A percentile compares a stretch with the other conserved stretches of the same genome.
Evolutionary conservation across 2,888 invertebrate genomes (phyloP).

Genomic region (Microctonus aethiopoides): DNA sequence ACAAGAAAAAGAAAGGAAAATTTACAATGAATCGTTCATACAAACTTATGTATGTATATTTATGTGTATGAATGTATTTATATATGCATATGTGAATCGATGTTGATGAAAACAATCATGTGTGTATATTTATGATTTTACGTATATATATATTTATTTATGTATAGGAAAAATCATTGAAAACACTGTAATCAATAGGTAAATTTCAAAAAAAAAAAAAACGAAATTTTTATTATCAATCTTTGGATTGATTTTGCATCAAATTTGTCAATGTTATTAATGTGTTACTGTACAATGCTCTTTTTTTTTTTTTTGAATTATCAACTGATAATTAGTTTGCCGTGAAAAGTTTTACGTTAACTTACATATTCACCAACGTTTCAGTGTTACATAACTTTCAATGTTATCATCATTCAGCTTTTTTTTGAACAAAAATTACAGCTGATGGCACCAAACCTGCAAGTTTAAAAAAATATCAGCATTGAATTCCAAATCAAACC

Average conservation of each 20-base stretch:
- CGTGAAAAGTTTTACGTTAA: neutral
- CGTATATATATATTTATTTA: too few relatives aligned
- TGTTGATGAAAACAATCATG: too few relatives aligned
- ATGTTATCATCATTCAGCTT: constrained; percentile 45
- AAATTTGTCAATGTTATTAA: neutral
- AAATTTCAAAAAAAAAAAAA: neutral
- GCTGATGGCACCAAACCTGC: constrained; percentile 86
- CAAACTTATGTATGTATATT: too few relatives aligned
- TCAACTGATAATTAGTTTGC: neutral
- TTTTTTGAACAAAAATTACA: constrained; percentile 81
- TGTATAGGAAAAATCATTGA: too few relatives aligned
- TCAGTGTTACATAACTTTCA: too few relatives aligned
- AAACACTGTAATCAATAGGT: too few relatives aligned
- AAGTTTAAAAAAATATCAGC: constrained; percentile 52
- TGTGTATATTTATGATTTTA: too few relatives aligned
- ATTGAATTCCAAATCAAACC: neutral
- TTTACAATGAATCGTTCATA: neutral
- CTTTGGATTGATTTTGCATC: neutral
- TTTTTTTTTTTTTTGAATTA: neutral
- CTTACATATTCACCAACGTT: neutral
- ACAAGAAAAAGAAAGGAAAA: neutral
- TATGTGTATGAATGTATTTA: too few relatives aligned
- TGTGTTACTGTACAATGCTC: neutral
- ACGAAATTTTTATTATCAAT: neutral
- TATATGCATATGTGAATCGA: too few relatives aligned